Evolutionary conservation across 2,888 invertebrate genomes (phyloP), one percentile per base, ranked within the genome.

Genomic region (Geotrupes spiniger): DNA sequence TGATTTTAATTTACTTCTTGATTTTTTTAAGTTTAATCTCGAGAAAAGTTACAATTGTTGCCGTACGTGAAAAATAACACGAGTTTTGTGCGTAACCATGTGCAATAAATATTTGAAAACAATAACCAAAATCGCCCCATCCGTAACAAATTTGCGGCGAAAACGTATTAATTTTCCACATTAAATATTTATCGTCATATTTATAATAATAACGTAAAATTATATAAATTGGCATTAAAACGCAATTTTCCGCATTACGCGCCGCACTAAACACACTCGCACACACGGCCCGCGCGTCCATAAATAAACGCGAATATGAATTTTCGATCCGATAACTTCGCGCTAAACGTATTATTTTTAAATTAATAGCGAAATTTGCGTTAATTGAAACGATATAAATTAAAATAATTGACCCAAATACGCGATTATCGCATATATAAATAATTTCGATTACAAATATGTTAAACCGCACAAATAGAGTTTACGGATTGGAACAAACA

Each of bases 371-470:
- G 31, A 21, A 28, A 25, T 28, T 27, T 25, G 44, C 42, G 42
- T 50, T 42, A 50, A 50, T 46, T 46, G 37, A 42, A 50, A 42
- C 33, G 42, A 29, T 46, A 50, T 51, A 51, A 51, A 42, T 46
- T 51, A 46, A 46, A 51, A 46, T 51, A 51, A 51, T 51, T 46
- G 42, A 51, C 50, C 50, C 43, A 51, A 51, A 51, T 51, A 42
- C 31, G 37, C 42, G 46, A 51, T 51, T 42, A 46, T 42, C 42
- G 39, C 42, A 27, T 37, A 42, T 51, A 51, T 51, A 51, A 51
- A 51, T 51, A 51, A 51, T 51, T 46, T 42, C 46, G 31, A 46
- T 46, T 45, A 41, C 46, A 46, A 46, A 50, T 50, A 33, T 49
- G 40, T 41, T 44, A 29, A 49, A 44, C 49, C 40, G 40, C 41